Evolutionary conservation across 2,113 vertebrate genomes (phyloP), one percentile per base, ranked within the genome.

Genomic region (Toxostoma redivivum): DNA sequence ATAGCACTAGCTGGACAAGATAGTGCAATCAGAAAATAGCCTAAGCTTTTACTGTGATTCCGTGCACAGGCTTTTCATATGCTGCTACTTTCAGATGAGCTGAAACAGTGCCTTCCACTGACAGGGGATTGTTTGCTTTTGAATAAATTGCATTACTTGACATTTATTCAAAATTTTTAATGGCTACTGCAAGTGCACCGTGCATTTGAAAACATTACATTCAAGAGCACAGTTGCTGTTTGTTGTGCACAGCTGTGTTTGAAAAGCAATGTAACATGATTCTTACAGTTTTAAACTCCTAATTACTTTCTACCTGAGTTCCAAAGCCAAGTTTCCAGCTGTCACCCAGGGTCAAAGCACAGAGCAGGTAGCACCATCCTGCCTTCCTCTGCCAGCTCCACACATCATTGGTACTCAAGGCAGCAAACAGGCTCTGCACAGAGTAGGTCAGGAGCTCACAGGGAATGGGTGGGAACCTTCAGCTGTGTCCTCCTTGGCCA

Each of bases 1-100:
- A 86, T 72, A 94, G 71, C 95, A 81, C 82, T 78, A 53, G 84
- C 79, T 88, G 85, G 93, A 81, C 87, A 95, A 95, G 90, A 95
- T 57, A 92, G 78, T 31, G 64, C 58, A 53, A 85, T 88, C 89
- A 95, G 92, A 96, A 96, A 91, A 94, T 44, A 97, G 72, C 65
- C 61, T 28, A 21, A 77, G 90, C 79, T 94, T 92, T 92, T 65
- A 78, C 38, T 47, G 50, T 51, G 33, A 31, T 81, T 76, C 94
- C 7, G 5, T 24, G 35, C 6, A 33, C 58, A 88, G 37, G 37
- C 50, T 92, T 94, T 62, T 82, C 73, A 35, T 35, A 67, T 2
- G 47, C 30, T 42, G 48, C 66, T 62, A 31, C 60, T 72, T 58
- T 66, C 31, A 70, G 64, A 47, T 11, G 40, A 71, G 18, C 58